phyloP scores from a whole-genome alignment of 1,140 invertebrate genomes.

The Ctenoplectra terminalis region DNA sequence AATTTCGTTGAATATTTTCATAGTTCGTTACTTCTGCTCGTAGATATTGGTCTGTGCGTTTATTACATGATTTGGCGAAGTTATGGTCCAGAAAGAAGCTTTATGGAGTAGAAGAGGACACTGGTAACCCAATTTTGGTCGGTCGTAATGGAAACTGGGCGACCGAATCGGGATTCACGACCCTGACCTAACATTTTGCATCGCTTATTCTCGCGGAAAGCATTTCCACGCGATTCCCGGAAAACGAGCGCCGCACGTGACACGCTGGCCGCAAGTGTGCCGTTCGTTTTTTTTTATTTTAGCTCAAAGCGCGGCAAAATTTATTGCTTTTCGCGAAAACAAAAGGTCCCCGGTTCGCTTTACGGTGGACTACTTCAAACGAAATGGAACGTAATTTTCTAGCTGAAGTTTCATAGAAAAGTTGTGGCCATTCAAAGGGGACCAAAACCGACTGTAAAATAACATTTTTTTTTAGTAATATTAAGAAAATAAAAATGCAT shows the following conservation, averaged over 20 bases:
- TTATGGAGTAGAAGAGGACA: not conserved
- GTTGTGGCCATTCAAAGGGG: too few species aligned
- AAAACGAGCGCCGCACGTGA: not conserved
- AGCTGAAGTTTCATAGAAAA: not conserved
- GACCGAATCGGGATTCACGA: constrained; percentile 31
- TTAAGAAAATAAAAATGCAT: too few species aligned
- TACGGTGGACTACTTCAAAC: not conserved
- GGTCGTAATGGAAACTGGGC: not conserved
- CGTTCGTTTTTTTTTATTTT: not conserved
- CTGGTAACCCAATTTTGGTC: constrained; percentile 7
- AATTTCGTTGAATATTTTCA: not conserved
- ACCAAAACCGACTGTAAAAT: not conserved
- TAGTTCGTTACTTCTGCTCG: not conserved
- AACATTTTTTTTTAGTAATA: too few species aligned
- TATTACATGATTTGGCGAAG: not conserved
- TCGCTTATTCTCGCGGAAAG: not conserved
- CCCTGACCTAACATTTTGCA: constrained; percentile 12
- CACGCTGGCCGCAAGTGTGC: too few species aligned
- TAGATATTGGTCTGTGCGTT: not conserved
- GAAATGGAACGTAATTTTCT: not conserved
- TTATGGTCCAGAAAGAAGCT: not conserved
- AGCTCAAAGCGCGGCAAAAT: not conserved
- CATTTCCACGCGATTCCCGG: not conserved
- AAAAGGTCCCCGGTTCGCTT: not conserved
- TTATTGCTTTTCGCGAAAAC: not conserved